Conservation (phyloP, 2,888 invertebrate species). For the Dyspetes luteomarginatus region DNA sequence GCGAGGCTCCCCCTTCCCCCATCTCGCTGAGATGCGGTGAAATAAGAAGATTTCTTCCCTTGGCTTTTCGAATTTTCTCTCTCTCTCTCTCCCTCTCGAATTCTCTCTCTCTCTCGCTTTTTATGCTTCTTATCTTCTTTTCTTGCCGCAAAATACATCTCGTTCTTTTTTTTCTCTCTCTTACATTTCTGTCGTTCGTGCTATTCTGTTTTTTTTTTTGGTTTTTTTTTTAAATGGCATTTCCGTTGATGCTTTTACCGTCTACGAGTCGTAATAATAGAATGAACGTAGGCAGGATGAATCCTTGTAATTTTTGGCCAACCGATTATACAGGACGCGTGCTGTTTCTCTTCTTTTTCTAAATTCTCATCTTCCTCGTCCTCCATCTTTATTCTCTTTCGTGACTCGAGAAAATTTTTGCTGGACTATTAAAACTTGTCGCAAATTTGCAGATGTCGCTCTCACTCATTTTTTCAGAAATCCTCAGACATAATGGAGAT, state of each 20-base stretch:
- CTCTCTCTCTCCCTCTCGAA: not conserved
- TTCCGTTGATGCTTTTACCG: slow-evolving; percentile 10
- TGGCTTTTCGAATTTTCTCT: slow-evolving; percentile 26
- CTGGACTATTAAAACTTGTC: too few relatives aligned
- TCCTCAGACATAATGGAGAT: too few relatives aligned
- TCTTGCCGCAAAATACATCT: slow-evolving; percentile 54
- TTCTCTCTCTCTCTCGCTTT: slow-evolving; percentile 14
- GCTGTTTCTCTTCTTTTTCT: slow-evolving; percentile 19
- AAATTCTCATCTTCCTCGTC: not conserved
- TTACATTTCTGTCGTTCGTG: slow-evolving; percentile 24
- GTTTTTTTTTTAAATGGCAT: not conserved
- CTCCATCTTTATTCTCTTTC: too few relatives aligned
- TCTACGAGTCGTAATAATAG: slow-evolving; percentile 29
- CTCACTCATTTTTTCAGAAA: too few relatives aligned
- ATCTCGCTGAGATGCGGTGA: slow-evolving; percentile 51
- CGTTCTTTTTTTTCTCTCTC: not conserved
- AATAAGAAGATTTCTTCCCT: slow-evolving; percentile 46
- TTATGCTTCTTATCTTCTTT: not conserved
- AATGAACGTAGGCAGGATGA: slow-evolving; percentile 17
- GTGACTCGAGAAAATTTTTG: too few relatives aligned
- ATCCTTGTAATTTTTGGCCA: slow-evolving; percentile 21
- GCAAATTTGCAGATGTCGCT: too few relatives aligned
- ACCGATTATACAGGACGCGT: slow-evolving; percentile 38
- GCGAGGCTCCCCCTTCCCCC: slow-evolving; percentile 65
- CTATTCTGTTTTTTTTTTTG: not conserved